Conservation (phyloP, 1,140 invertebrate species). For the Dreissena rostriformis region DNA sequence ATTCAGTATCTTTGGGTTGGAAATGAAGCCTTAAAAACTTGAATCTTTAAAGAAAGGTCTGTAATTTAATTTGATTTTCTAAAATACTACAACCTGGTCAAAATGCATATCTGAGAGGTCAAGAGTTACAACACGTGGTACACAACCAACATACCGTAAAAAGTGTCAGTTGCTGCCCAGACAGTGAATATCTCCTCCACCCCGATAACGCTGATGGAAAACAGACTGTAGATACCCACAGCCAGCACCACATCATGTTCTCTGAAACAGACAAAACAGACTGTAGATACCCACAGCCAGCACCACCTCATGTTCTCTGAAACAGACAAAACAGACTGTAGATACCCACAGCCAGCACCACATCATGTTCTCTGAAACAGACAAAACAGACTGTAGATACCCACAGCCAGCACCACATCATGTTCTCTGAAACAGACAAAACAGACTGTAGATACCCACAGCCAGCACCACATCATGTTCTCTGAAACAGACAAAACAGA, state of each 20-base stretch:
- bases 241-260: slow-evolving; percentile 45
- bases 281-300: slow-evolving; percentile 27
- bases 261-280: slow-evolving; percentile 44
- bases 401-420: slow-evolving; percentile 38
- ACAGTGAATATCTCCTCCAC: slow-evolving; percentile 52
- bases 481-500: slow-evolving; percentile 45
- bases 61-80: no score
- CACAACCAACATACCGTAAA: slow-evolving; percentile 9
- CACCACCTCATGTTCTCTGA: slow-evolving; percentile 46
- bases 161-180: slow-evolving; percentile 43
- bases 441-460: slow-evolving; percentile 18
- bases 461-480: slow-evolving; percentile 45
- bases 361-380: slow-evolving; percentile 51
- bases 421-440: slow-evolving; percentile 45
- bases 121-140: no score
- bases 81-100: no score
- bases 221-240: slow-evolving; percentile 18
- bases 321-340: slow-evolving; percentile 45
- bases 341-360: slow-evolving; percentile 12
- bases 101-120: no score
- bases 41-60: no score
- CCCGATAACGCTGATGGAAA: slow-evolving; percentile 46
- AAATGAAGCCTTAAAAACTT: no score
- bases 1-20: no score
- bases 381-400: slow-evolving; percentile 35